Percentiles rank a stretch among this genome's conserved stretches.
phyloP scores from a whole-genome alignment of 2,888 invertebrate species.

The Xylophagus ater region DNA sequence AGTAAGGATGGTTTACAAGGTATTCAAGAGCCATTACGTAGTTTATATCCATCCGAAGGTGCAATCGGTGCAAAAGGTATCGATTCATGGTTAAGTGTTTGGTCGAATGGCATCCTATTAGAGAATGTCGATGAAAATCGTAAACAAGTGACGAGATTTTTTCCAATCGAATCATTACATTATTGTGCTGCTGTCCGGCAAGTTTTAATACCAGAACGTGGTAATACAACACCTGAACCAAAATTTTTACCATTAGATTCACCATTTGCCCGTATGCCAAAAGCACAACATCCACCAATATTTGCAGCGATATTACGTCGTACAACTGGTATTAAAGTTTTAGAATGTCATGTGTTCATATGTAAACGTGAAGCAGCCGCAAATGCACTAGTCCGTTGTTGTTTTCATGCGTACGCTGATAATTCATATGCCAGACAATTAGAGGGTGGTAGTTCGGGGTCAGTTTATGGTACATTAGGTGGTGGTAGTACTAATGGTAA shows the following conservation, averaged over 20 bases:
- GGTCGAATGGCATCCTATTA: slow-evolving; percentile 88
- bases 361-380: slow-evolving; percentile 95
- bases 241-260: slow-evolving; percentile 92
- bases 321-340: slow-evolving; percentile 91
- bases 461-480: slow-evolving; percentile 43
- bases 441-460: slow-evolving; percentile 48
- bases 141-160: slow-evolving; percentile 87
- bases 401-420: slow-evolving; percentile 96
- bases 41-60: slow-evolving; percentile 91
- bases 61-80: slow-evolving; percentile 80
- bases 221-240: slow-evolving; percentile 55
- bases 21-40: slow-evolving; percentile 92
- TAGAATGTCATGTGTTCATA: slow-evolving; percentile 98
- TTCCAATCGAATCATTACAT: slow-evolving; percentile 89
- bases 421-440: slow-evolving; percentile 82
- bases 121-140: slow-evolving; percentile 96
- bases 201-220: slow-evolving; percentile 58
- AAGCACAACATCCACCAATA: slow-evolving; percentile 88
- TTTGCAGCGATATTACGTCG: slow-evolving; percentile 93
- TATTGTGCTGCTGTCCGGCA: slow-evolving; percentile 93
- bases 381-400: slow-evolving; percentile 92
- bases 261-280: slow-evolving; percentile 85
- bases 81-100: slow-evolving; percentile 93
- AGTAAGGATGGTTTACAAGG: slow-evolving; percentile 96
- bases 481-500: slow-evolving; percentile 37